phyloP scores from a whole-genome alignment of 2,113 vertebrate species.

The Phodopus roborovskii region DNA sequence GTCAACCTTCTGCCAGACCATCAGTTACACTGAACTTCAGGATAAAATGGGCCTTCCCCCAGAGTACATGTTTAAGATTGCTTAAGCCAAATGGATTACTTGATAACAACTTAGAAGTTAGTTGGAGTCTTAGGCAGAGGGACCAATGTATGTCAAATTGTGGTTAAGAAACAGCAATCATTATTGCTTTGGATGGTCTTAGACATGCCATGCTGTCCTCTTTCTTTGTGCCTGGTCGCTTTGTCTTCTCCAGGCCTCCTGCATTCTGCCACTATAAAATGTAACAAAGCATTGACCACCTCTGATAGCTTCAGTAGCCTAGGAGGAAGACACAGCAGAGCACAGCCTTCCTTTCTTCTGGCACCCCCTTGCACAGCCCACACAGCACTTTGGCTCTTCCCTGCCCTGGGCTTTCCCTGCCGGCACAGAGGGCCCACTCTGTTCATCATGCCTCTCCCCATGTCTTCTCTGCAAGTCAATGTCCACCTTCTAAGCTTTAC shows the following conservation, averaged over 20 bases:
- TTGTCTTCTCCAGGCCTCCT: background rate
- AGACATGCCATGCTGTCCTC: background rate
- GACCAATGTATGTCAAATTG: background rate
- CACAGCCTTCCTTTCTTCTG: rapidly evolving
- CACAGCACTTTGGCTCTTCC: background rate
- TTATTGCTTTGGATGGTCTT: background rate
- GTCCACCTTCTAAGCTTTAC: slow-evolving; percentile 56
- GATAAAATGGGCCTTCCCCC: background rate
- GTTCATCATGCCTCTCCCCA: slow-evolving; percentile 18
- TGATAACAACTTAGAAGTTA: background rate
- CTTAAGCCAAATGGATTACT: background rate
- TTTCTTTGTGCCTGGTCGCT: background rate
- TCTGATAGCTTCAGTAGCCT: background rate
- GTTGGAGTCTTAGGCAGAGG: slow-evolving; percentile 20
- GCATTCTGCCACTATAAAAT: background rate
- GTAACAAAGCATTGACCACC: no score
- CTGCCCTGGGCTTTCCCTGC: background rate
- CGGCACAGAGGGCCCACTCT: background rate
- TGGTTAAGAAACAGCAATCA: background rate
- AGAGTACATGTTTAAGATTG: background rate
- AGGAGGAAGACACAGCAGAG: background rate
- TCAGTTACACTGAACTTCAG: background rate
- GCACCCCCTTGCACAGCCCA: background rate
- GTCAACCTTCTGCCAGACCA: background rate
- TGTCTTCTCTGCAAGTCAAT: slow-evolving; percentile 48